Conservation (phyloP, 2,888 invertebrate genomes). For the Punctoribates punctum region DNA sequence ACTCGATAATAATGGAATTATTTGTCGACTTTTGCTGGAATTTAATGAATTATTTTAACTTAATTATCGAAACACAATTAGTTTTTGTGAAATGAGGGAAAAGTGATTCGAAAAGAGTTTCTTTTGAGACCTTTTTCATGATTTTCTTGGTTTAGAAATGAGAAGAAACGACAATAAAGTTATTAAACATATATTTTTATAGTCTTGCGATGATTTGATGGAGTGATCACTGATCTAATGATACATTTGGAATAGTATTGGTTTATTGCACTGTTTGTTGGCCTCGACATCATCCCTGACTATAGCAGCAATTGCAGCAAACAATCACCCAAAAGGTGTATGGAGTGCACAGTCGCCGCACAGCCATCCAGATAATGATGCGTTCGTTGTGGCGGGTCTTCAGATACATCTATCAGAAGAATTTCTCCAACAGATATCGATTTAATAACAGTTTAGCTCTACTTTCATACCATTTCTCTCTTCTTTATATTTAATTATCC, state of each 20-base stretch:
- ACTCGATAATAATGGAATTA: too few relatives aligned
- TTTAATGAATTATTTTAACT: too few relatives aligned
- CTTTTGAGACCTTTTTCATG: too few relatives aligned
- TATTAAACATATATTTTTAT: too few relatives aligned
- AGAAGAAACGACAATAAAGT: too few relatives aligned
- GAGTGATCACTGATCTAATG: neutral
- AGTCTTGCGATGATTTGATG: too few relatives aligned
- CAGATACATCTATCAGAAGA: conserved; percentile 19
- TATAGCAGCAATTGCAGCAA: neutral
- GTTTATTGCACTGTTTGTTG: conserved; percentile 10
- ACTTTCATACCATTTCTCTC: neutral
- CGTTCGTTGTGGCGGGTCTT: neutral
- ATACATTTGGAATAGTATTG: neutral
- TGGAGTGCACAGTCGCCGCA: conserved; percentile 22
- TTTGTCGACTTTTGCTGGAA: too few relatives aligned
- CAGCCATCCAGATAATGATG: neutral
- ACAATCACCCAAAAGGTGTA: conserved; percentile 12
- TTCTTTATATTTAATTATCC: conserved; percentile 9
- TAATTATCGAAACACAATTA: too few relatives aligned
- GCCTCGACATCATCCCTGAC: neutral
- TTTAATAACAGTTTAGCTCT: neutral
- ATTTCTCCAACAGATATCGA: neutral
- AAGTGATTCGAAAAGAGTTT: too few relatives aligned
- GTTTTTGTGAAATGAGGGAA: too few relatives aligned
- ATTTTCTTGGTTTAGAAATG: too few relatives aligned